Percentiles rank a stretch among this genome's conserved stretches.
phyloP scores from a whole-genome alignment of 2,113 vertebrate species.

The Callipepla squamata region DNA sequence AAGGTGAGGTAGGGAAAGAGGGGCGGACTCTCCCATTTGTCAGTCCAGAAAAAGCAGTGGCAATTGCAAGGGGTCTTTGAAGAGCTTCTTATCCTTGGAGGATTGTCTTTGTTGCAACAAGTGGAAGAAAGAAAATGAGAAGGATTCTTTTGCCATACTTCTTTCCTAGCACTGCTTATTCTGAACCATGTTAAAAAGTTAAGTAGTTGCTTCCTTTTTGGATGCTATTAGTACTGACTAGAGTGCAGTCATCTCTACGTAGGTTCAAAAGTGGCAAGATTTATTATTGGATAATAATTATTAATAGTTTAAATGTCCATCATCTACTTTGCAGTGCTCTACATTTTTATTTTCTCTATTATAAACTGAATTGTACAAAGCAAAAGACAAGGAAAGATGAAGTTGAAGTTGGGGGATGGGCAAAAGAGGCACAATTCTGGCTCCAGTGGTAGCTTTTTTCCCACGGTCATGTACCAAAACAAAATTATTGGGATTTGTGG shows the following conservation, averaged over 20 bases:
- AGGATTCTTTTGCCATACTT: neutral
- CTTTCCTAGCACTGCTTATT: fast-evolving
- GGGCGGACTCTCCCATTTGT: neutral
- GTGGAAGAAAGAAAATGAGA: neutral
- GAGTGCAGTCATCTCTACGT: neutral
- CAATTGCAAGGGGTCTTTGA: neutral
- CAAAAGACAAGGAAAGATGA: neutral
- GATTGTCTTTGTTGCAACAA: neutral
- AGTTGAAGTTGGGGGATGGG: neutral
- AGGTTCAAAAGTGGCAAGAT: neutral
- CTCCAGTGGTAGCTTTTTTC: neutral
- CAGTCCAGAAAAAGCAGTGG: neutral
- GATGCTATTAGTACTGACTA: neutral
- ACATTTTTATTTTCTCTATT: neutral
- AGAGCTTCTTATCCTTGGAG: neutral
- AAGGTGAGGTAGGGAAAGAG: neutral
- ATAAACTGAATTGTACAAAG: neutral
- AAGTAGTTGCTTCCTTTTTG: neutral
- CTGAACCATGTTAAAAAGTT: neutral
- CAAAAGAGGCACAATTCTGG: neutral
- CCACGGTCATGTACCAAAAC: fast-evolving
- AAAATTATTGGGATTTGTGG: neutral
- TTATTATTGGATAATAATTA: neutral
- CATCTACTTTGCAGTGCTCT: neutral
- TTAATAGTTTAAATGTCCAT: neutral